Conservation (phyloP, 2,888 invertebrate genomes). For the Brachypalpus laphriformis region DNA sequence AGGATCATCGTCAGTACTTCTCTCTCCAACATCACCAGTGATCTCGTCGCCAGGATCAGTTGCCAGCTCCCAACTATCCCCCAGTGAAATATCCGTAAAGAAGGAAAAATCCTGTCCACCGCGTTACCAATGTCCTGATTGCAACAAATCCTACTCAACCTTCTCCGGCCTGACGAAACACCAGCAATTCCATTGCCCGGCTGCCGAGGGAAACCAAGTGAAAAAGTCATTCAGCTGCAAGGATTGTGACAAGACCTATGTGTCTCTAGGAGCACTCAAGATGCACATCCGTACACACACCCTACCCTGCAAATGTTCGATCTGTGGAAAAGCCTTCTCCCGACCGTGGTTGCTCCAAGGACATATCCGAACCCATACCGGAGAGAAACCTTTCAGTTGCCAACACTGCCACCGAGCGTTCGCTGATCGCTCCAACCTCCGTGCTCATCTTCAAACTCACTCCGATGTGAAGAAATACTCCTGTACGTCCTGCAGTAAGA, state of each 20-base stretch:
- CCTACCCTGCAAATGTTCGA: conserved; percentile 96
- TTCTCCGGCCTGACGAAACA: conserved; percentile 98
- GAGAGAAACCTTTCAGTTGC: conserved; percentile 98
- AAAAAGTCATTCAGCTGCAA: conserved; percentile 98
- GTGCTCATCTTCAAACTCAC: conserved; percentile 98
- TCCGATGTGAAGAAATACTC: conserved; percentile 99
- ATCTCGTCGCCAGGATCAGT: conserved; percentile 82
- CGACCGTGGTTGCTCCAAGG: conserved; percentile 98
- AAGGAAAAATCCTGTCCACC: conserved; percentile 83
- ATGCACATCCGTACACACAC: conserved; percentile 99
- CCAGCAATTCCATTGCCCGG: conserved; percentile 97
- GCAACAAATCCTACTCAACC: conserved; percentile 97
- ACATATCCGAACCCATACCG: conserved; percentile 98
- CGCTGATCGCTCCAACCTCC: conserved; percentile 97
- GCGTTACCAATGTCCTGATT: conserved; percentile 95
- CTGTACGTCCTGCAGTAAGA: conserved; percentile 95
- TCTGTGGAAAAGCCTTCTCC: conserved; percentile 98
- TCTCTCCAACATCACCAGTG: conserved; percentile 75
- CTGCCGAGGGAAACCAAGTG: conserved; percentile 91
- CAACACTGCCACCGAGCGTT: conserved; percentile 97
- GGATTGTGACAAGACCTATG: conserved; percentile 97
- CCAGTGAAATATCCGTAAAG: conserved; percentile 68
- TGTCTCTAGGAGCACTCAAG: conserved; percentile 96
- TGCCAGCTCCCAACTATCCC: conserved; percentile 44
- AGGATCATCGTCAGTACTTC: conserved; percentile 58